Base-by-base conservation (phyloP, 2,797 vertebrate species). In the Coregonus sp. region DNA sequence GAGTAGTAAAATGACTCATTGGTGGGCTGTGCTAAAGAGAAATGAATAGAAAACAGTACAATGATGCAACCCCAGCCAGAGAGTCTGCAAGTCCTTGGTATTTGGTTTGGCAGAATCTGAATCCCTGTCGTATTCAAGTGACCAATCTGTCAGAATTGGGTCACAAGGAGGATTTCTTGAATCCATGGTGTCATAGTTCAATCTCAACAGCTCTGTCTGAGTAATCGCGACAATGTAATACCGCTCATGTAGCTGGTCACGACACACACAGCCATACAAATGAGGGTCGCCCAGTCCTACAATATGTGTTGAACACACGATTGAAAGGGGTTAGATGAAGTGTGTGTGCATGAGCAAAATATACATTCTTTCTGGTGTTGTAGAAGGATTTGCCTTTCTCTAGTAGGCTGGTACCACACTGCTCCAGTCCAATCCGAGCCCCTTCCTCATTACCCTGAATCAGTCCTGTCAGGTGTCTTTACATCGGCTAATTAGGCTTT, bases 401-500 rank as follows among this genome's bases (percentile, higher is more conserved):
- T 68, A 56, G 63, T 68, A 20, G 12, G 16, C 4, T 47, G 2
- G 40, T 47, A 47, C 11, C 40, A 47, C 40, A 47, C n/a, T 6
- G 11, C 35, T 47, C 59, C 2, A 40, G 35, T 51, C 37, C 14
- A 74, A 51, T 63, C 59, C 25, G 0, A 47, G 40, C 9, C 40
- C 40, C 9, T 11, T 47, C 40, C 40, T 47, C 40, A 11, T 33
- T 9, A 47, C 40, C 40, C 40, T 12, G 40, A 47, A 33, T 33
- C 40, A 47, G 2, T 9, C 2, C 35, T 70, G 65, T 54, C 82
- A 78, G 7, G 25, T 70, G 80, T 86, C 70, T 72, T 75, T 50
- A 70, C 68, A 50, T 85, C 82, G 82, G 56, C 84, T 81, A 81
- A 86, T 84, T 70, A 83, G 76, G 66, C 73, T 12, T 12, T 76